A percentile compares a stretch with the other conserved stretches of the same genome.
phyloP scores from a whole-genome alignment of 2,113 vertebrate species.

The Pluvianellus socialis region DNA sequence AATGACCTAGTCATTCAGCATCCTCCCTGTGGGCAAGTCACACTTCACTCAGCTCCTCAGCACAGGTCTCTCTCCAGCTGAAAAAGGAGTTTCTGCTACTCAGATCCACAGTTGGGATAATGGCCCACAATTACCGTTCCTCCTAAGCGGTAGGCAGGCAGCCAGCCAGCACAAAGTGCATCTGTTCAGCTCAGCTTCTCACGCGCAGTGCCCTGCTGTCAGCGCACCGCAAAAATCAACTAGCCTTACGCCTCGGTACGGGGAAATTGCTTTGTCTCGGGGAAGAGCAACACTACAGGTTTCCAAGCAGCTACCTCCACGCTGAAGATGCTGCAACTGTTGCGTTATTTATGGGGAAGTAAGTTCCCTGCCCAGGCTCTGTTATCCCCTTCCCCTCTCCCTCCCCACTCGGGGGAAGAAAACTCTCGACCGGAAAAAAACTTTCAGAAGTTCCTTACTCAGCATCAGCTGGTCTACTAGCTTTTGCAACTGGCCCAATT shows the following conservation, averaged over 20 bases:
- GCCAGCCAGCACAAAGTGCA: background rate
- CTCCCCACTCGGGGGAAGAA: accelerated
- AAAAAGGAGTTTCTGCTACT: background rate
- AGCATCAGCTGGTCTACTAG: background rate
- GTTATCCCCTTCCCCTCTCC: background rate
- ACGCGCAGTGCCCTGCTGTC: background rate
- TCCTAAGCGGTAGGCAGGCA: background rate
- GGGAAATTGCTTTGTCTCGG: background rate
- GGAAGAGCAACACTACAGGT: background rate
- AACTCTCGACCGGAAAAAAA: background rate
- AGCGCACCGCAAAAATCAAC: background rate
- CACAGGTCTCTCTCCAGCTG: background rate
- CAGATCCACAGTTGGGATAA: background rate
- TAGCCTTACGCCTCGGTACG: accelerated
- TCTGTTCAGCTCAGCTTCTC: background rate
- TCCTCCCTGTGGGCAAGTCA: background rate
- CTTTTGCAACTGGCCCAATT: background rate
- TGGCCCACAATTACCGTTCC: background rate
- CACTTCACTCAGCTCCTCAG: background rate
- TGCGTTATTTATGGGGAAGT: background rate
- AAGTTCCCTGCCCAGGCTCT: background rate
- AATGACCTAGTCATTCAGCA: background rate
- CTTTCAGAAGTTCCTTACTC: background rate
- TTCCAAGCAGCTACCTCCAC: background rate
- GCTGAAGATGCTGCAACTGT: background rate